These are phyloP conservation scores for Eidolon helvum DNA, from an alignment of 2,113 vertebrate species.

Conservation along the genomic window DNA sequence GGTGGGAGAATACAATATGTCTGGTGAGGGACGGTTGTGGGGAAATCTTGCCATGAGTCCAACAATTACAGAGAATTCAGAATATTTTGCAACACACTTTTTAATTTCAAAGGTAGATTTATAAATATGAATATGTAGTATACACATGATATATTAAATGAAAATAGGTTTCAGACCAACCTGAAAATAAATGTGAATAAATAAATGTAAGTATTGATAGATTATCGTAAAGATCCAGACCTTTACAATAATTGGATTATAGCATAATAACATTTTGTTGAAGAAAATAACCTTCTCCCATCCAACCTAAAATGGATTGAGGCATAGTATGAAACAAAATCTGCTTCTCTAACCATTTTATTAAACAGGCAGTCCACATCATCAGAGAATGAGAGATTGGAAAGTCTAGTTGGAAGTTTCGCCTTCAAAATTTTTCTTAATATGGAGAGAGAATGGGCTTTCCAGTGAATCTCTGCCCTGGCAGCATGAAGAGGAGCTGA, in stretches of 20 bases:
- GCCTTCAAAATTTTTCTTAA: not conserved
- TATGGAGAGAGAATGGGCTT: not conserved
- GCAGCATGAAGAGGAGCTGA: not conserved
- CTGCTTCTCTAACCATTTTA: not conserved
- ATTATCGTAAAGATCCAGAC: not conserved
- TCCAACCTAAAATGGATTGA: not conserved
- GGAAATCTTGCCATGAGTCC: not conserved
- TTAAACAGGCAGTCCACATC: not conserved
- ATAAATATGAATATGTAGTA: conserved; percentile 4
- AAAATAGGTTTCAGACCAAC: not conserved
- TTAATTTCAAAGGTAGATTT: conserved; percentile 29
- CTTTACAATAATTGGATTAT: not conserved
- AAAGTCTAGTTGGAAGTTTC: conserved; percentile 19
- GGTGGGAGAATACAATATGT: not conserved
- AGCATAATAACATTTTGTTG: not conserved
- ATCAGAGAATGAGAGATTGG: not conserved
- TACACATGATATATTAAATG: not conserved
- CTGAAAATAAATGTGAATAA: not conserved
- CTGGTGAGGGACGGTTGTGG: not conserved
- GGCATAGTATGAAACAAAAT: not conserved
- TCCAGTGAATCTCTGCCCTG: not conserved
- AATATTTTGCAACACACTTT: not conserved
- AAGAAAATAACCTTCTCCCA: not conserved
- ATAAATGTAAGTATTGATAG: not conserved
- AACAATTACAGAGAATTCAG: not conserved